Evolutionary conservation across 2,888 invertebrate genomes (phyloP).

Genomic region (Perithous albicinctus): DNA sequence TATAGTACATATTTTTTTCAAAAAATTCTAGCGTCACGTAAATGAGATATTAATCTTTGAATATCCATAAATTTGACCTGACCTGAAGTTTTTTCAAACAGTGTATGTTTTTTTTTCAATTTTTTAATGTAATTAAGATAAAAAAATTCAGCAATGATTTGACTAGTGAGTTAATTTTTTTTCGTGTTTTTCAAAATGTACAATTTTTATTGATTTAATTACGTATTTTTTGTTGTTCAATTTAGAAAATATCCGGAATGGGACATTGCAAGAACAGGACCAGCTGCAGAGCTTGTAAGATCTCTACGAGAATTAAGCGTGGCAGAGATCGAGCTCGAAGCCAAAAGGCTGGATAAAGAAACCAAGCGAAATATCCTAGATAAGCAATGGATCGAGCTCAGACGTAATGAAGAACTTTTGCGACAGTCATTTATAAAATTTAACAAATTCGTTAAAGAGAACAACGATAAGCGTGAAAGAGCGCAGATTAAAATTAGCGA

Average conservation of each 20-base stretch:
- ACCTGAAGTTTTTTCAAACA: too few relatives aligned
- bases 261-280: slow-evolving; percentile 87
- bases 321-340: slow-evolving; percentile 85
- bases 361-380: slow-evolving; percentile 85
- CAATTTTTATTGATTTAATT: background rate
- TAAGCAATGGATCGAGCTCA: slow-evolving; percentile 86
- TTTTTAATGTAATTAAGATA: too few relatives aligned
- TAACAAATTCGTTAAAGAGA: slow-evolving; percentile 88
- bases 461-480: slow-evolving; percentile 88
- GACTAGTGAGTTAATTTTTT: too few relatives aligned
- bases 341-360: slow-evolving; percentile 85
- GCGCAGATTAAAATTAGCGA: slow-evolving; percentile 87
- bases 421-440: slow-evolving; percentile 88
- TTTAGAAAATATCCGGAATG: slow-evolving; percentile 88
- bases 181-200: background rate
- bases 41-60: too few relatives aligned
- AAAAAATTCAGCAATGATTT: too few relatives aligned
- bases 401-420: slow-evolving; percentile 86
- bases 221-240: slow-evolving; percentile 12
- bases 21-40: too few relatives aligned
- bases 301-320: slow-evolving; percentile 86
- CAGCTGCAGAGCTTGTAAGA: slow-evolving; percentile 86
- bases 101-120: background rate
- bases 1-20: too few relatives aligned
- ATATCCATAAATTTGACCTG: too few relatives aligned